A percentile compares a stretch with the other conserved stretches of the same genome.
Conservation (phyloP, 2,113 vertebrate genomes). For the Engraulis encrasicolus region DNA sequence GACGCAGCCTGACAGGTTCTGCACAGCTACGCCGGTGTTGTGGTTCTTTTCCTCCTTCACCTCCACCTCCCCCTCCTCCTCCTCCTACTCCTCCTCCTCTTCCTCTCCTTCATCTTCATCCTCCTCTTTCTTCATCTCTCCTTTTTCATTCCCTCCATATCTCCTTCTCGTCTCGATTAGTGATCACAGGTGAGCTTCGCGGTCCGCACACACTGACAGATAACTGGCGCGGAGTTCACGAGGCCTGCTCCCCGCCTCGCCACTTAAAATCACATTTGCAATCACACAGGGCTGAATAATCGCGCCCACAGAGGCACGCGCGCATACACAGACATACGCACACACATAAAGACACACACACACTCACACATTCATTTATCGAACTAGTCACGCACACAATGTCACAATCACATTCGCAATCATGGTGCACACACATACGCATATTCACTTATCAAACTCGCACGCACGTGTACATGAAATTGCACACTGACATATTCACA, state of each 20-base stretch:
- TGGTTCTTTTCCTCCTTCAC: not conserved
- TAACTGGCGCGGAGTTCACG: conserved; percentile 24
- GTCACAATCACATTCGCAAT: too few species aligned
- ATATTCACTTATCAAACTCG: too few species aligned
- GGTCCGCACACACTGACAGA: conserved; percentile 12
- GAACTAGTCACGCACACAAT: too few species aligned
- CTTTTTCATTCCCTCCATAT: conserved; percentile 23
- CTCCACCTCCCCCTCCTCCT: not conserved
- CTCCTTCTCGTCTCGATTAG: conserved; percentile 30
- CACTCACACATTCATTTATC: too few species aligned
- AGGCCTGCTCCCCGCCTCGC: not conserved
- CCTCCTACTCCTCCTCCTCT: not conserved
- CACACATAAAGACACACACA: too few species aligned
- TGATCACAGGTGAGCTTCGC: conserved; percentile 35
- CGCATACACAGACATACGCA: too few species aligned
- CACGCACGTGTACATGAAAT: too few species aligned
- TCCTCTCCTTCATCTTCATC: not conserved
- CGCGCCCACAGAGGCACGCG: too few species aligned
- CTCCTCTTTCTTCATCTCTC: not conserved
- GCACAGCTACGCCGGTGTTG: not conserved
- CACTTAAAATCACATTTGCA: not conserved
- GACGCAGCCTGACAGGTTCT: conserved; percentile 16
- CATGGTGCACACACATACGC: too few species aligned
- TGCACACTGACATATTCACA: too few species aligned
- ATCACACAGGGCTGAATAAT: too few species aligned